Evolutionary conservation across 2,797 vertebrate species (phyloP), one percentile per base, ranked within the genome.

Genomic region (Scolopax bukidnonensis): DNA sequence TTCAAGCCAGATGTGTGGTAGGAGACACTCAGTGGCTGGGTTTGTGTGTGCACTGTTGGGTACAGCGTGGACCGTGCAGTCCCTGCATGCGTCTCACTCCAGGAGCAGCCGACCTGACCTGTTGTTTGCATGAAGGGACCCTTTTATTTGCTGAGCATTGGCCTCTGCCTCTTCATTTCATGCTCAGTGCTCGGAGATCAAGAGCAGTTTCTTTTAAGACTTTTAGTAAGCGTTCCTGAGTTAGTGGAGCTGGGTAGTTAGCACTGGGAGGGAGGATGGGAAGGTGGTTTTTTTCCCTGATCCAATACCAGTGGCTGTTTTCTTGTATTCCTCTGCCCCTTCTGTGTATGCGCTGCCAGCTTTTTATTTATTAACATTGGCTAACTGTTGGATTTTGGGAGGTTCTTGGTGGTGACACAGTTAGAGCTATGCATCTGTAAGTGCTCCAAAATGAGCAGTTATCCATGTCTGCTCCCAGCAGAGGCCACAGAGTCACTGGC

Each of bases 81-180:
- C 50, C 24, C 76, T 36, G 71, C 36, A 0, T 0, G 18, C 3
- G 12, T 48, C 76, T 74, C 4, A 5, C 73, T 87, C 69, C 53
- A 16, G 13, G 63, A 82, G 68, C 86, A 65, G 89, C 80, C 3
- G 9, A 25, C 43, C 61, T 81, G 70, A n/a, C 47, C 65, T 84
- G 70, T 59, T 87, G 82, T 89, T 83, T 89, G 51, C 76, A 48
- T 4, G 18, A 84, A 87, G 63, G 20, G 81, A 61, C 32, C 54
- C 50, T 80, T 87, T 81, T 79, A 51, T 85, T 83, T 87, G 75
- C 63, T 17, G 36, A 93, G 38, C 1, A 0, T 47, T 96, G 48
- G 92, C 78, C 87, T 81, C 82, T 92, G 71, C 63, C 33, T 21
- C 60, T 84, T 95, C 71, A 68, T 96, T 96, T 95, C 82, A 50